Conservation (phyloP, 1,140 invertebrate genomes). For the Lordiphosa mommai region DNA sequence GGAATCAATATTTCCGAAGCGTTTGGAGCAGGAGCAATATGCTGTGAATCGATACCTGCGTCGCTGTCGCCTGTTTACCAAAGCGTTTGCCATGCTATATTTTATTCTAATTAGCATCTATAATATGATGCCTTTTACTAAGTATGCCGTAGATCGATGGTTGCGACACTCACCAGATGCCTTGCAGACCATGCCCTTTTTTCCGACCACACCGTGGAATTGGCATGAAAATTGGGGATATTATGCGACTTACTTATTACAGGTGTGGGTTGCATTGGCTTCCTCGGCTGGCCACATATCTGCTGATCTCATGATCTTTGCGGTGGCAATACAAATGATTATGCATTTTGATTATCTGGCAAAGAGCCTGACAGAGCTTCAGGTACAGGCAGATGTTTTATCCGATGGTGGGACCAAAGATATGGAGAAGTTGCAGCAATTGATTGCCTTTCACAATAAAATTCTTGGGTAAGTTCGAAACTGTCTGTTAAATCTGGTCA, state of each 20-base stretch:
- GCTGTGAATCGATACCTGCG: slow-evolving; percentile 13
- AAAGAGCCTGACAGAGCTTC: slow-evolving; percentile 10
- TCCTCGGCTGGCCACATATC: slow-evolving; percentile 46
- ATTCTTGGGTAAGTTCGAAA: slow-evolving; percentile 47
- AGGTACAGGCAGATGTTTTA: not conserved
- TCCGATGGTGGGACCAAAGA: slow-evolving; percentile 7
- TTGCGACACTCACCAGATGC: slow-evolving; percentile 11
- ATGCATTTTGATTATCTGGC: slow-evolving; percentile 60
- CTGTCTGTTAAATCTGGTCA: too few relatives aligned
- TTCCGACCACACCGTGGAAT: slow-evolving; percentile 42
- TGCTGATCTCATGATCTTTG: slow-evolving; percentile 51
- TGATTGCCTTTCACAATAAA: slow-evolving; percentile 50
- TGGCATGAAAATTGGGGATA: slow-evolving; percentile 21
- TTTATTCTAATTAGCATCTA: slow-evolving; percentile 37
- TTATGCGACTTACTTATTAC: slow-evolving; percentile 27
- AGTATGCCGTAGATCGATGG: slow-evolving; percentile 16
- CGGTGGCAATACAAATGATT: slow-evolving; percentile 44
- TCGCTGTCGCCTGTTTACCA: slow-evolving; percentile 16
- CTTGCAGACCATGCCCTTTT: slow-evolving; percentile 35
- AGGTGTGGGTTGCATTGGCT: slow-evolving; percentile 39
- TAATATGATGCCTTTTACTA: slow-evolving; percentile 38
- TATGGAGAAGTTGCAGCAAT: slow-evolving; percentile 21
- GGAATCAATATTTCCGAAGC: slow-evolving; percentile 34
- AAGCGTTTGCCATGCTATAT: slow-evolving; percentile 28
- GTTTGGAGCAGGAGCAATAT: slow-evolving; percentile 20